Percentiles rank a stretch among this genome's conserved stretches.
Evolutionary conservation across 1,140 invertebrate genomes (phyloP).

Genomic region (Panagrolaimus sp.): DNA sequence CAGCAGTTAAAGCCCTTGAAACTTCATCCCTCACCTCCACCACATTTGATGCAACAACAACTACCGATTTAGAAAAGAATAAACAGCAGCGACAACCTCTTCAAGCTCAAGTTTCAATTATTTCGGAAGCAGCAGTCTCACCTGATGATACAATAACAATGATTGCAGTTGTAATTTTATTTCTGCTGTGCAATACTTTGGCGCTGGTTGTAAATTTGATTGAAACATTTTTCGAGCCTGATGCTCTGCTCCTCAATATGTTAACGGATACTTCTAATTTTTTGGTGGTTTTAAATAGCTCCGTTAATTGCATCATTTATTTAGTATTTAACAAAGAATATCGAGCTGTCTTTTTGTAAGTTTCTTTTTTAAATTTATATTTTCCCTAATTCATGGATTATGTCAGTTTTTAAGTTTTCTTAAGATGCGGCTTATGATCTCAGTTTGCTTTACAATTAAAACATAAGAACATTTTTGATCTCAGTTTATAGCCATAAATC

Average conservation of each 20-base stretch:
- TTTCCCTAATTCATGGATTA: neutral
- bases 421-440: neutral
- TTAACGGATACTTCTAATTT: slow-evolving; percentile 55
- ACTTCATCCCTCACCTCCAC: neutral
- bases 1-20: slow-evolving; percentile 8
- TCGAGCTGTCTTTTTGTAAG: slow-evolving; percentile 49
- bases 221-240: slow-evolving; percentile 56
- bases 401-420: slow-evolving; percentile 2
- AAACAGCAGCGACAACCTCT: slow-evolving; percentile 15
- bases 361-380: too few relatives aligned
- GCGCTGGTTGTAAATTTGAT: slow-evolving; percentile 56
- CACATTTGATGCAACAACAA: neutral
- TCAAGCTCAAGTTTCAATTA: neutral
- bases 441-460: too few relatives aligned
- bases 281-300: slow-evolving; percentile 53
- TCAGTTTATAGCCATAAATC: too few relatives aligned
- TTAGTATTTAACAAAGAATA: slow-evolving; percentile 55
- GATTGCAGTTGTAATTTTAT: slow-evolving; percentile 51
- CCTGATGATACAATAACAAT: slow-evolving; percentile 54
- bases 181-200: slow-evolving; percentile 51
- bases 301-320: slow-evolving; percentile 55
- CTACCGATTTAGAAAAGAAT: neutral
- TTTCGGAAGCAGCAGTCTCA: slow-evolving; percentile 9
- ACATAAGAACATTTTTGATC: too few relatives aligned
- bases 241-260: slow-evolving; percentile 51